phyloP scores from a whole-genome alignment of 2,888 invertebrate genomes.

The Octonoba sinensis region DNA sequence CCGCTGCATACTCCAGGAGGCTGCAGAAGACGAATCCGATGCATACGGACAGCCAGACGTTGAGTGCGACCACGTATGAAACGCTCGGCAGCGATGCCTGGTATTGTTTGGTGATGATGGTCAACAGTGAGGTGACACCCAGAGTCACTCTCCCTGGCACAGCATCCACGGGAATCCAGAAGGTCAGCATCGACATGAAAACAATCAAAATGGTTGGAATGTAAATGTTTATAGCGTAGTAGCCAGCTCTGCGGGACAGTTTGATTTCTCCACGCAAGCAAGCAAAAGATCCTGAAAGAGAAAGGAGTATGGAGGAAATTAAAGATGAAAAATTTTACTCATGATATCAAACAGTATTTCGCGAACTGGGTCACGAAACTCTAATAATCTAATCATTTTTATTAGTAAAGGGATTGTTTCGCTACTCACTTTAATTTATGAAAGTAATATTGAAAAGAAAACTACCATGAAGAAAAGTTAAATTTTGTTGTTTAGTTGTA shows the following conservation, averaged over 20 bases:
- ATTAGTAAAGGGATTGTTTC: too few relatives aligned
- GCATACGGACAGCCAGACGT: slow-evolving; percentile 68
- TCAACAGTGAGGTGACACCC: slow-evolving; percentile 86
- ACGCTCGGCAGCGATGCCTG: slow-evolving; percentile 66
- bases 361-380: too few relatives aligned
- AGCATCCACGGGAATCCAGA: slow-evolving; percentile 66
- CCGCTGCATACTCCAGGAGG: slow-evolving; percentile 67
- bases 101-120: slow-evolving; percentile 70
- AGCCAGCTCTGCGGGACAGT: slow-evolving; percentile 56
- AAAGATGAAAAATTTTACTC: not conserved
- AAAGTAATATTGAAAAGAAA: too few relatives aligned
- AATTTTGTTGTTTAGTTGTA: too few relatives aligned
- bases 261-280: slow-evolving; percentile 59
- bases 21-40: slow-evolving; percentile 67
- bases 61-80: slow-evolving; percentile 69
- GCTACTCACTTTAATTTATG: too few relatives aligned
- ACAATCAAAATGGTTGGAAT: slow-evolving; percentile 66
- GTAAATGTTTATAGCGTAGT: slow-evolving; percentile 64
- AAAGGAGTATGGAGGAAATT: not conserved
- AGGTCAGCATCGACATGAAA: slow-evolving; percentile 65
- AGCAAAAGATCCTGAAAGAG: slow-evolving; percentile 60
- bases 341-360: not conserved
- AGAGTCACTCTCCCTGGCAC: slow-evolving; percentile 65
- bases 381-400: too few relatives aligned
- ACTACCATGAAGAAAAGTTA: too few relatives aligned